These are phyloP conservation scores for Orthosia cruda DNA, from an alignment of 2,888 invertebrate species.

Conservation along the genomic window DNA sequence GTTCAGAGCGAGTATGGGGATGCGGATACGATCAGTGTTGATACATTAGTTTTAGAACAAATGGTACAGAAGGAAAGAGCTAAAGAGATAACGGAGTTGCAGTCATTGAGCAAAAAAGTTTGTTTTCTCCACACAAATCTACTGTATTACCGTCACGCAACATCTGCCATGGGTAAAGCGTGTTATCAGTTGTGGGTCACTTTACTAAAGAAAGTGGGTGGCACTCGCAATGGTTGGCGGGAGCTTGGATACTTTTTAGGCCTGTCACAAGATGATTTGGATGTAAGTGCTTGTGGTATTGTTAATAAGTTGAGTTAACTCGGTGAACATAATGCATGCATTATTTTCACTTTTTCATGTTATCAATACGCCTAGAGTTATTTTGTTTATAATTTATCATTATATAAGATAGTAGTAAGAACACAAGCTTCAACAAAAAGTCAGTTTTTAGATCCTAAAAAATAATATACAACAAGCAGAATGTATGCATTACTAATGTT, in stretches of 20 bases:
- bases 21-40: constrained; percentile 85
- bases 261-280: constrained; percentile 83
- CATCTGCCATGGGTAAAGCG: constrained; percentile 82
- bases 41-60: constrained; percentile 85
- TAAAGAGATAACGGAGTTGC: constrained; percentile 82
- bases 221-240: constrained; percentile 85
- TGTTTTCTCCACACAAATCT: constrained; percentile 84
- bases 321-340: background rate
- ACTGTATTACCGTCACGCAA: constrained; percentile 85
- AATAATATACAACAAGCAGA: background rate
- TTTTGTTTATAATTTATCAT: background rate
- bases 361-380: background rate
- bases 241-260: constrained; percentile 85
- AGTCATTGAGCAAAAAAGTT: constrained; percentile 85
- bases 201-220: constrained; percentile 85
- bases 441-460: background rate
- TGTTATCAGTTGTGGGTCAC: constrained; percentile 87
- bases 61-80: constrained; percentile 81
- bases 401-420: background rate
- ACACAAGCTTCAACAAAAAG: background rate
- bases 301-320: background rate
- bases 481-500: background rate
- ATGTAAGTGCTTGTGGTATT: constrained; percentile 79
- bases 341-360: constrained; percentile 14
- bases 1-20: constrained; percentile 77